These are phyloP conservation scores for Drosophila leontia DNA, from an alignment of 1,140 invertebrate genomes.

Conservation along the genomic window DNA sequence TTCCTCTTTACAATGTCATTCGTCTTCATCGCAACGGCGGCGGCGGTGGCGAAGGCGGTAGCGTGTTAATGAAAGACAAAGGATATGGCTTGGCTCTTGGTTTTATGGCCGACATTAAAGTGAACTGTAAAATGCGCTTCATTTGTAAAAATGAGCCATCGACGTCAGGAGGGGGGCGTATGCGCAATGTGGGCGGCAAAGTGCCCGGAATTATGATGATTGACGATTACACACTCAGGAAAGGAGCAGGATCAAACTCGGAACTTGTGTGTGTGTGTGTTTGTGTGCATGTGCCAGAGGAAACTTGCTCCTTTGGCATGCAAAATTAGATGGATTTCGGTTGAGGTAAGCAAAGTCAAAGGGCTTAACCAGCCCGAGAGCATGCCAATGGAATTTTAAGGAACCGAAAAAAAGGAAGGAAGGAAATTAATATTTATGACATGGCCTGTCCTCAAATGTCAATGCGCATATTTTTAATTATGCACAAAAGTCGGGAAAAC, in stretches of 20 bases:
- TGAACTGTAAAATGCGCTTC: conserved; percentile 61
- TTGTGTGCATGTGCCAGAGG: neutral
- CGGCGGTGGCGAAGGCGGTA: neutral
- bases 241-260: neutral
- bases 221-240: conserved; percentile 63
- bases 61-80: conserved; percentile 53
- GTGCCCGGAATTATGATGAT: conserved; percentile 79
- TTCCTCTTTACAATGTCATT: conserved; percentile 31
- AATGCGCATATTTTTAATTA: conserved; percentile 81
- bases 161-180: conserved; percentile 21
- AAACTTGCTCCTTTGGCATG: conserved; percentile 49
- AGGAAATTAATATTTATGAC: conserved; percentile 77
- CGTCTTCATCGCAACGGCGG: conserved; percentile 31
- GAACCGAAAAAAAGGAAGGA: conserved; percentile 26
- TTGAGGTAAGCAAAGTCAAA: conserved; percentile 59
- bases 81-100: conserved; percentile 30
- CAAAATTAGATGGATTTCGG: conserved; percentile 69
- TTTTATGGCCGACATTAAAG: conserved; percentile 58
- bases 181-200: conserved; percentile 60
- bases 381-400: conserved; percentile 65
- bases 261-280: conserved; percentile 2
- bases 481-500: conserved; percentile 53
- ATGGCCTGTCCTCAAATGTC: conserved; percentile 73
- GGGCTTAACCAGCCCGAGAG: conserved; percentile 56
- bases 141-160: conserved; percentile 73